Evolutionary conservation across 2,888 invertebrate genomes (phyloP).

Genomic region (Drosophila neonasuta): DNA sequence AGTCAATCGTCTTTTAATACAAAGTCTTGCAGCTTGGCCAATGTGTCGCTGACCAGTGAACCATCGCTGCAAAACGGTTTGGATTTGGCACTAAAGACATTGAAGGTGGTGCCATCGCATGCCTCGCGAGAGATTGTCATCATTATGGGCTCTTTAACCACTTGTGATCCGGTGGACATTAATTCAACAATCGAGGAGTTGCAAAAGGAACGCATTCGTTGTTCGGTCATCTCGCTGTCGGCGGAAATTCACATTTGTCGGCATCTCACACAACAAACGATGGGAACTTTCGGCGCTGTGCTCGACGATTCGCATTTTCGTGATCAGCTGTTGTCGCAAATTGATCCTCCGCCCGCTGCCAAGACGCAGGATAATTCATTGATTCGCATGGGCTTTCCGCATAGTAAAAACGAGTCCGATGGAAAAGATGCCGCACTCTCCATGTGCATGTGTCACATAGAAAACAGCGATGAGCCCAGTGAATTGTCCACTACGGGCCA

Average conservation of each 20-base stretch:
- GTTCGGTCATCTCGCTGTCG: constrained; percentile 96
- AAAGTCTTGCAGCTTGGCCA: constrained; percentile 83
- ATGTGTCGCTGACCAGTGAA: constrained; percentile 91
- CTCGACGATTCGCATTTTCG: constrained; percentile 91
- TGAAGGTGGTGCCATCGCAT: constrained; percentile 95
- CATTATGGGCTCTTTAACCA: constrained; percentile 95
- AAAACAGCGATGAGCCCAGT: constrained; percentile 86
- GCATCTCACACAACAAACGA: constrained; percentile 92
- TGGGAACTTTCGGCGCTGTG: constrained; percentile 93
- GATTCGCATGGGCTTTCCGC: constrained; percentile 98
- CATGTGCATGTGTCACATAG: constrained; percentile 96
- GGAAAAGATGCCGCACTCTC: constrained; percentile 88
- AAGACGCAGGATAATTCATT: constrained; percentile 88
- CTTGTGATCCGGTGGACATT: constrained; percentile 98
- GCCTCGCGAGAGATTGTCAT: constrained; percentile 96
- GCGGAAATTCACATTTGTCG: constrained; percentile 97
- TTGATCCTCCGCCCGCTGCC: constrained; percentile 89
- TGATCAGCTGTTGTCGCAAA: constrained; percentile 86
- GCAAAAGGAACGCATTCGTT: constrained; percentile 92
- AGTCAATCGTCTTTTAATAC: no score
- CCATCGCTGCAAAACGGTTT: constrained; percentile 98
- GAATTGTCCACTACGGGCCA: constrained; percentile 90
- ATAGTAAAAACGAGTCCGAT: constrained; percentile 85
- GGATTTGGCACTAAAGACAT: constrained; percentile 91
- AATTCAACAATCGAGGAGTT: constrained; percentile 89